Evolutionary conservation across 2,888 invertebrate species (phyloP), one percentile per base, ranked within the genome.

Genomic region (Muschampia plurimacula): DNA sequence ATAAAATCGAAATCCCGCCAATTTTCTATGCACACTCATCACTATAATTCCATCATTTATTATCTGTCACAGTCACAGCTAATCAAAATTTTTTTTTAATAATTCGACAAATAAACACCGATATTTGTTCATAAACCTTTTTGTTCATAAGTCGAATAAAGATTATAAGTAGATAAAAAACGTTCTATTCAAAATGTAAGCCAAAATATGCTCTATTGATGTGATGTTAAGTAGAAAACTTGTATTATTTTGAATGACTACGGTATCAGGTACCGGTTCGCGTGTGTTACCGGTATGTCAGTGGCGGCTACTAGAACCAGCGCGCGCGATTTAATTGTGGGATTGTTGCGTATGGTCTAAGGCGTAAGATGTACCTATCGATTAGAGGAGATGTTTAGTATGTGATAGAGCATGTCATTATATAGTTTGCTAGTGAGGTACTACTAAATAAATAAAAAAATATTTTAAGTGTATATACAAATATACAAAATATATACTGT

Each of bases 201-300:
- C 49, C 5, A 52, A 52, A 52, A 7, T 52, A n/a, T 52, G 49
- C 2, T 15, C 15, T 52, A 52, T 52, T 15, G n/a, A n/a, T 15
- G 49, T 49, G 49, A 49, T 49, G 3, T 49, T 49, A 49, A 13
- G n/a, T 49, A 13, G 13, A 49, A 13, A n/a, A 49, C 1, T 3
- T n/a, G 49, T 49, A n/a, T 49, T 4, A n/a, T 49, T 49, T 49
- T n/a, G 5, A n/a, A n/a, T 49, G 49, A 49, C 49, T 13, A n/a
- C 49, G n/a, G n/a, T 49, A n/a, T 49, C n/a, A 6, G 49, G n/a
- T 49, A 49, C n/a, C 1, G 49, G 13, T 49, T 49, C 49, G 49
- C 49, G 49, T 49, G 49, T 49, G 49, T 39, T 39, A 49, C 49
- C 49, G 49, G 49, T 13, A 49, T 49, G 49, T n/a, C 49, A 49